phyloP scores from a whole-genome alignment of 2,113 vertebrate genomes.

The Lagenorhynchus albirostris region DNA sequence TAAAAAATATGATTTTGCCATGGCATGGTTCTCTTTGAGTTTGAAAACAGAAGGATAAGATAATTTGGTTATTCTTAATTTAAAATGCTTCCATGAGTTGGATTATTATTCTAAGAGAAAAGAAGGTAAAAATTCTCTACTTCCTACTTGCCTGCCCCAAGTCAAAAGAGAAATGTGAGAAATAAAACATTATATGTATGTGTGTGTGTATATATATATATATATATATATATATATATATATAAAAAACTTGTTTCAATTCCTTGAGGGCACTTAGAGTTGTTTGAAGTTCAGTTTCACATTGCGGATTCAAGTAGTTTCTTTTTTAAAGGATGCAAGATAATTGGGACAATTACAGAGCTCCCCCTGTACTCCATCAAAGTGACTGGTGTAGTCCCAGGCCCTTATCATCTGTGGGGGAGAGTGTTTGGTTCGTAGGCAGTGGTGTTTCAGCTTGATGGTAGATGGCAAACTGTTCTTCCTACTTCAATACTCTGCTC shows the following conservation, averaged over 20 bases:
- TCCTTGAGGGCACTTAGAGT: neutral
- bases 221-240: too few relatives aligned
- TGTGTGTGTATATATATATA: neutral
- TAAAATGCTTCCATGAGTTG: neutral
- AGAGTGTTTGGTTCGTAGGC: neutral
- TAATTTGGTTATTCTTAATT: neutral
- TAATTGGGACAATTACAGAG: constrained; percentile 43
- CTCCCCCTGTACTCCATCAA: constrained; percentile 59
- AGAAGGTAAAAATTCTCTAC: neutral
- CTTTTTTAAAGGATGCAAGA: constrained; percentile 66
- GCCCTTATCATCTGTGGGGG: constrained; percentile 32
- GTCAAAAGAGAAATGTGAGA: neutral
- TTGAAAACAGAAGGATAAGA: neutral
- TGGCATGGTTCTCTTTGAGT: neutral
- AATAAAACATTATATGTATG: neutral
- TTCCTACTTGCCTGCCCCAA: neutral
- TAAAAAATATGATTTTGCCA: neutral
- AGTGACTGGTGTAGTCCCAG: constrained; percentile 40
- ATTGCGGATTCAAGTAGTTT: constrained; percentile 59
- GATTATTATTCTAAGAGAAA: neutral
- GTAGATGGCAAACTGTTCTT: neutral
- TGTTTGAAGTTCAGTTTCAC: constrained; percentile 35
- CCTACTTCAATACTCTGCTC: neutral
- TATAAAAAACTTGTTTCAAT: neutral
- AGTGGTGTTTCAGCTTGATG: neutral